Evolutionary conservation across 2,888 invertebrate genomes (phyloP).

Genomic region (Andrena haemorrhoa): DNA sequence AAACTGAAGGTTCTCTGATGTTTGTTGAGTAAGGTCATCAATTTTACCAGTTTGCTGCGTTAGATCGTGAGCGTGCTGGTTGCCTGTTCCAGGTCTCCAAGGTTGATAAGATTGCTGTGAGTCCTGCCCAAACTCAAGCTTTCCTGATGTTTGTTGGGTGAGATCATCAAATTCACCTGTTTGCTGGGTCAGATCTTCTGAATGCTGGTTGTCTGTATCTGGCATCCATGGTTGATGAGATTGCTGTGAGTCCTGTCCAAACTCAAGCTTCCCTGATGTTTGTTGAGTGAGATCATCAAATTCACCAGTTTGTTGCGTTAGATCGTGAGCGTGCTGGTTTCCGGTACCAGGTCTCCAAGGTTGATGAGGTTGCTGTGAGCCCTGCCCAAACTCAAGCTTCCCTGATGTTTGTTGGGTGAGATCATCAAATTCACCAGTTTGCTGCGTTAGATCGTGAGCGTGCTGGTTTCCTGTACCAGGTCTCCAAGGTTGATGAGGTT

Average conservation of each 20-base stretch:
- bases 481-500: constrained; percentile 51
- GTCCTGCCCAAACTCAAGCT: no score
- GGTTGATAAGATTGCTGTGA: no score
- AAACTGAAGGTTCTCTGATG: constrained; percentile 44
- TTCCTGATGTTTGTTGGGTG: constrained; percentile 36
- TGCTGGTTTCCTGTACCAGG: constrained; percentile 48
- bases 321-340: constrained; percentile 21
- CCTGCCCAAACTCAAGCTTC: constrained; percentile 29
- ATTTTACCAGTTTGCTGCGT: constrained; percentile 43
- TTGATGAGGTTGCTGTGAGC: constrained; percentile 54
- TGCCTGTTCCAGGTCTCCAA: neutral
- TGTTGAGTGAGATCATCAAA: constrained; percentile 65
- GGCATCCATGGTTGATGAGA: no score
- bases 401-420: constrained; percentile 52
- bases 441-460: constrained; percentile 19
- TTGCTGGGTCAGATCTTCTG: no score
- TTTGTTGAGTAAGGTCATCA: constrained; percentile 47
- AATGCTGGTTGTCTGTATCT: no score
- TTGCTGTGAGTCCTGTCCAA: no score
- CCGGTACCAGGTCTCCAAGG: constrained; percentile 37
- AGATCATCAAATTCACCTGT: no score
- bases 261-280: neutral
- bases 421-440: constrained; percentile 63
- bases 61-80: constrained; percentile 5
- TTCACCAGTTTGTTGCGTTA: constrained; percentile 62